Conservation (phyloP, 2,113 vertebrate species). For the Psittacara wagleri region DNA sequence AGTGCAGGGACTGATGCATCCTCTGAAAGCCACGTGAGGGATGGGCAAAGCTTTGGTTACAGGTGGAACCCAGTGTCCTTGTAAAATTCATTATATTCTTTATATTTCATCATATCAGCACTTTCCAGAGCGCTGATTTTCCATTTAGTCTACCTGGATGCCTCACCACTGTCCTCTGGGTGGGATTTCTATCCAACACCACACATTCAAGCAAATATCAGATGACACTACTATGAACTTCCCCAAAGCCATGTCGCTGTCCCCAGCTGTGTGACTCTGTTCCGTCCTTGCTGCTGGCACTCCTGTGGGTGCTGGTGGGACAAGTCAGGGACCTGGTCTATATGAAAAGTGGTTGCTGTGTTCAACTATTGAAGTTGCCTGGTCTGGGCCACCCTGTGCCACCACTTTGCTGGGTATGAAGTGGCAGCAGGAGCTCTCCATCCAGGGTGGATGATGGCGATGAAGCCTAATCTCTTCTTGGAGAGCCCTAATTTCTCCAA, state of each 20-base stretch:
- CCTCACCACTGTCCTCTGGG: neutral
- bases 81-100: neutral
- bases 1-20: neutral
- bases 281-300: neutral
- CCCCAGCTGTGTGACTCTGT: neutral
- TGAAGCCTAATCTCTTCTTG: fast-evolving
- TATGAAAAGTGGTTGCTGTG: neutral
- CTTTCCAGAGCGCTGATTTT: neutral
- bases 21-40: neutral
- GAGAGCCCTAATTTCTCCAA: neutral
- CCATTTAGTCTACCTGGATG: neutral
- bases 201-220: neutral
- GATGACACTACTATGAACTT: fast-evolving
- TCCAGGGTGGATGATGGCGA: neutral
- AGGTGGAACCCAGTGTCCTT: neutral
- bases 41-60: neutral
- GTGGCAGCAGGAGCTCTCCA: neutral
- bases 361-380: neutral
- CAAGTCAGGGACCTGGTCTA: neutral
- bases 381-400: neutral
- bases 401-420: neutral
- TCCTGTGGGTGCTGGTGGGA: neutral
- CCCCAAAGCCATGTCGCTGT: neutral
- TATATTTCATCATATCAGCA: neutral
- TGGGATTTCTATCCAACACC: neutral